Conservation (phyloP, 2,113 vertebrate genomes). For the Lophotis ruficrista region DNA sequence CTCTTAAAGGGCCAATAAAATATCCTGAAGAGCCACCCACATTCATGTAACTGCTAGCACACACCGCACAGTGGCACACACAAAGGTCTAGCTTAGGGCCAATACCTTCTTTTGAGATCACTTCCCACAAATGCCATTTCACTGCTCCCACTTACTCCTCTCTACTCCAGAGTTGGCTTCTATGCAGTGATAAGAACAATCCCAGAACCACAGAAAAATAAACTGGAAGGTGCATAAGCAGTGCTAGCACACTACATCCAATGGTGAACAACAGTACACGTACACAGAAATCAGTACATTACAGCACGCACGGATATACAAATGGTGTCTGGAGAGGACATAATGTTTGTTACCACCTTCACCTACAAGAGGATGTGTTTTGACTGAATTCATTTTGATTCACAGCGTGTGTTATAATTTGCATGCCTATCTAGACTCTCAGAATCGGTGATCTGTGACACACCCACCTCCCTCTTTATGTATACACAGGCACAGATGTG, state of each 20-base stretch:
- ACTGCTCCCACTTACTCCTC: not conserved
- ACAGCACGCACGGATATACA: not conserved
- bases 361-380: not conserved
- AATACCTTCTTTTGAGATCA: not conserved
- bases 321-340: conserved; percentile 4
- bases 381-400: not conserved
- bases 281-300: not conserved
- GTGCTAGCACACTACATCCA: not conserved
- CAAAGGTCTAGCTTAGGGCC: not conserved
- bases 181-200: not conserved
- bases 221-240: not conserved
- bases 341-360: not conserved
- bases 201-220: not conserved
- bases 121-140: not conserved
- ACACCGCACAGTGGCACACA: not conserved
- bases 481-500: not conserved
- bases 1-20: not conserved
- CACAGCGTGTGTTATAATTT: not conserved
- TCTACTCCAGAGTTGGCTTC: not conserved
- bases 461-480: not conserved
- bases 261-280: not conserved
- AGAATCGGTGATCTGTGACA: not conserved
- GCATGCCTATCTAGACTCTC: not conserved
- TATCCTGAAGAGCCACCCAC: not conserved
- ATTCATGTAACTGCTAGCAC: not conserved